These are phyloP conservation scores for Mirza zaza DNA, from an alignment of 2,113 vertebrate species.

Conservation along the genomic window DNA sequence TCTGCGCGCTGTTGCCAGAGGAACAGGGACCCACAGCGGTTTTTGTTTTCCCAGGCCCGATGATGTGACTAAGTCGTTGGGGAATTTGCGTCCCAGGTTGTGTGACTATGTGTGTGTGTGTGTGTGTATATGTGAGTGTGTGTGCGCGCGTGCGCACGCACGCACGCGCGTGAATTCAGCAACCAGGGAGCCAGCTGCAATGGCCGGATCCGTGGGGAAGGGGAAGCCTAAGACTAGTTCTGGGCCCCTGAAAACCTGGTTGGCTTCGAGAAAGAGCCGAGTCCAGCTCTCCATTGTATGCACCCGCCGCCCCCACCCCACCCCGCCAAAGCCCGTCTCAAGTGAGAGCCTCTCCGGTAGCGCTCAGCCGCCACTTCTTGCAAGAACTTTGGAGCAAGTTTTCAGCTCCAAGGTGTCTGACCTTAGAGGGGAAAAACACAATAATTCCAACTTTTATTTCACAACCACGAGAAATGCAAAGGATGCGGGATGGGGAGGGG, in stretches of 20 bases:
- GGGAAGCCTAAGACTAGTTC: background rate
- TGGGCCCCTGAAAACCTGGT: background rate
- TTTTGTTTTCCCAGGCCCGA: conserved; percentile 72
- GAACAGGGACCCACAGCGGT: conserved; percentile 63
- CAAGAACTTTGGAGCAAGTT: conserved; percentile 33
- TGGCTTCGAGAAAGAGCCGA: background rate
- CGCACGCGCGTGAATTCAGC: background rate
- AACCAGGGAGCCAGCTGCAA: background rate
- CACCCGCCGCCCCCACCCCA: no score
- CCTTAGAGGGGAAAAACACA: background rate
- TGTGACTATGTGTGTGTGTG: background rate
- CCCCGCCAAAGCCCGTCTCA: background rate
- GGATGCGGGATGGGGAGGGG: background rate
- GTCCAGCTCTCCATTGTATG: background rate
- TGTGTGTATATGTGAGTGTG: background rate
- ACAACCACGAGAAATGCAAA: background rate
- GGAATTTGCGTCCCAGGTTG: conserved; percentile 35
- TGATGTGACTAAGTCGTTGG: conserved; percentile 65
- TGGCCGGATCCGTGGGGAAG: background rate
- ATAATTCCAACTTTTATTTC: background rate
- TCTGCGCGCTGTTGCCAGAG: conserved; percentile 72
- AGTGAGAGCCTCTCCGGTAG: background rate
- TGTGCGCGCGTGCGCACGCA: background rate
- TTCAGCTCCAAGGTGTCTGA: conserved; percentile 7
- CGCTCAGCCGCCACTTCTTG: background rate